phyloP scores from a whole-genome alignment of 1,140 invertebrate species.

The Globodera ellingtonae region DNA sequence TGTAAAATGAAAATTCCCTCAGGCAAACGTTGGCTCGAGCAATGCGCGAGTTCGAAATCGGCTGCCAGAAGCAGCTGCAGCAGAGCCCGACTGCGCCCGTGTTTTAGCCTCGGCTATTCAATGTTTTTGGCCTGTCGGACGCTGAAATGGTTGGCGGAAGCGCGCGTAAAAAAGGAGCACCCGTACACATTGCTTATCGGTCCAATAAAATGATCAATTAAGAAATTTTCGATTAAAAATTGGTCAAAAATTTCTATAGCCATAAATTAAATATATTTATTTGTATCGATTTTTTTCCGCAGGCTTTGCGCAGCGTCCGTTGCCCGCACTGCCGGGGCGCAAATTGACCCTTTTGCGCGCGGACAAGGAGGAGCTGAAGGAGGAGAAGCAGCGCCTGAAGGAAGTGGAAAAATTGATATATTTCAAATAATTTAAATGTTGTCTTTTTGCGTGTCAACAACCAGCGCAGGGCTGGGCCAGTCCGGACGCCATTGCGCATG shows the following conservation, averaged over 20 bases:
- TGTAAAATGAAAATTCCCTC: too few species aligned
- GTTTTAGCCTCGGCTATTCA: slow-evolving; percentile 22
- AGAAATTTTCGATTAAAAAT: too few species aligned
- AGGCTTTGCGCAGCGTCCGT: slow-evolving; percentile 44
- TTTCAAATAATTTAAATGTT: neutral
- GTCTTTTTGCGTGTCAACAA: slow-evolving; percentile 43
- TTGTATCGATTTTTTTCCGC: neutral
- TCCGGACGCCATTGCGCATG: slow-evolving; percentile 48
- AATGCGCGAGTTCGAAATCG: slow-evolving; percentile 38
- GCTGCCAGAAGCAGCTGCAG: slow-evolving; percentile 26
- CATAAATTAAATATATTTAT: too few species aligned
- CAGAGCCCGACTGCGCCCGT: neutral
- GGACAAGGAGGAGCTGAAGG: slow-evolving; percentile 16
- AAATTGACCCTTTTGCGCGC: slow-evolving; percentile 16
- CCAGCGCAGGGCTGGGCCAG: slow-evolving; percentile 54
- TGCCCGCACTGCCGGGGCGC: slow-evolving; percentile 31
- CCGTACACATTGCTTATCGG: slow-evolving; percentile 49
- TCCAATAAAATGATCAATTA: neutral
- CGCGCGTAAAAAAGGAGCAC: slow-evolving; percentile 34
- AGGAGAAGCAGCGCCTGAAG: slow-evolving; percentile 37
- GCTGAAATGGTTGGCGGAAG: slow-evolving; percentile 33
- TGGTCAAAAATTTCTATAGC: too few species aligned
- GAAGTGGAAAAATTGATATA: slow-evolving; percentile 32
- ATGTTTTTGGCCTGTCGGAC: slow-evolving; percentile 26
- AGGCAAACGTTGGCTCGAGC: slow-evolving; percentile 41